Conservation (phyloP, 2,888 invertebrate species). For the Pterostichus niger region DNA sequence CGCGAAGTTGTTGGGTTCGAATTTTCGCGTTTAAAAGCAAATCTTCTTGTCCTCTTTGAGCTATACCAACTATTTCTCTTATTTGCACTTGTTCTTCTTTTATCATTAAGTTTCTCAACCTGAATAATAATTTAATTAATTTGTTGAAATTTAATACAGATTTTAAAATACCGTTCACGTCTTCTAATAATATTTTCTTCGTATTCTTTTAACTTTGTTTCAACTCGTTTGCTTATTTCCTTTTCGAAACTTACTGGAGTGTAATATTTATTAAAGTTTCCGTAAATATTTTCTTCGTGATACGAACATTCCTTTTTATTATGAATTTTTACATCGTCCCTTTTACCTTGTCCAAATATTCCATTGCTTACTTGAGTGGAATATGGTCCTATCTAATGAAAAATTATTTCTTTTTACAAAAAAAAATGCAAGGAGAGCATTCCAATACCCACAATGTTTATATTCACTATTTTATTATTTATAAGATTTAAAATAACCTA, state of each 20-base stretch:
- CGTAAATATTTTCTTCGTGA: conserved; percentile 36
- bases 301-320: conserved; percentile 2
- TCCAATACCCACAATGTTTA: too few species aligned
- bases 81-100: conserved; percentile 79
- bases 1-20: conserved; percentile 77
- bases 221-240: conserved; percentile 73
- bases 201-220: conserved; percentile 77
- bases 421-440: too few species aligned
- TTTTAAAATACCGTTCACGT: conserved; percentile 74
- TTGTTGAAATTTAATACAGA: conserved; percentile 1
- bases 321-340: conserved; percentile 16
- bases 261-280: conserved; percentile 7
- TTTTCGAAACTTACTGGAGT: conserved; percentile 20
- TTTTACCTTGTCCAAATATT: conserved; percentile 25
- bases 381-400: conserved; percentile 17
- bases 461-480: too few species aligned
- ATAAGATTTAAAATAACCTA: too few species aligned
- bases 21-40: conserved; percentile 79
- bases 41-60: conserved; percentile 78
- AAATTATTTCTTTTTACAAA: background rate
- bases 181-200: conserved; percentile 77
- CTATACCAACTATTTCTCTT: conserved; percentile 79
- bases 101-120: conserved; percentile 74
- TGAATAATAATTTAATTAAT: background rate
- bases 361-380: background rate